Base-by-base conservation (phyloP, 2,797 vertebrate species). In the Adelosebastes latens region DNA sequence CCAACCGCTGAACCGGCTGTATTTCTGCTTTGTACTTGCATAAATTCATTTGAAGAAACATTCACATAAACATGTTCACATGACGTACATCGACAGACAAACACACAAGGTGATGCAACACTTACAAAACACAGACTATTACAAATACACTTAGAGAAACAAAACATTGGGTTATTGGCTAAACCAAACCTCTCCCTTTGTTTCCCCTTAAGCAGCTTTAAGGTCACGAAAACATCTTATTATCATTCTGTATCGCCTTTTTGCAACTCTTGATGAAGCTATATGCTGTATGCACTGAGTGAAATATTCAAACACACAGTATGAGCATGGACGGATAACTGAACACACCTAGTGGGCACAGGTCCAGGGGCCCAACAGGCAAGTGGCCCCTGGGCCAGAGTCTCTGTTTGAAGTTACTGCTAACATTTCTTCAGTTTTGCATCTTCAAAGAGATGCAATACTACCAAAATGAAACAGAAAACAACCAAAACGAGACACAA, bases 11-110 rank as follows among this genome's bases (percentile, higher is more conserved):
- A 32, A 24, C 29, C 72, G 65, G 61, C 62, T 77, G 59, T 16
- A 67, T 73, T 82, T 74, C 72, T 85, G 74, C 49, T 87, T 74
- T 49, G 46, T 4, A 9, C 55, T 75, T 81, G 65, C 72, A 65
- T 39, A 36, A 74, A 60, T 55, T 6, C 5, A 46, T 36, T 49
- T 75, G 24, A 82, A 46, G 32, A 66, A 69, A 42, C 24, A 18
- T 13, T 8, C 6, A 18, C 12, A 4, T 49, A 29, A 25, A 64
- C 14, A 39, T 52, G 27, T 14, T 24, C 16, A 31, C 10, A 65
- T 75, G 53, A 77, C 58, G 56, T 56, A 14, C 27, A 75, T 22
- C 12, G 8, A 52, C 72, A 78, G 72, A 65, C 31, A 66, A 32
- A 77, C 32, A 53, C 18, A 18, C 46, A 29, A 52, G 16, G 27